Base-by-base conservation (phyloP, 2,888 invertebrate species). In the Marronus borbonicus region DNA sequence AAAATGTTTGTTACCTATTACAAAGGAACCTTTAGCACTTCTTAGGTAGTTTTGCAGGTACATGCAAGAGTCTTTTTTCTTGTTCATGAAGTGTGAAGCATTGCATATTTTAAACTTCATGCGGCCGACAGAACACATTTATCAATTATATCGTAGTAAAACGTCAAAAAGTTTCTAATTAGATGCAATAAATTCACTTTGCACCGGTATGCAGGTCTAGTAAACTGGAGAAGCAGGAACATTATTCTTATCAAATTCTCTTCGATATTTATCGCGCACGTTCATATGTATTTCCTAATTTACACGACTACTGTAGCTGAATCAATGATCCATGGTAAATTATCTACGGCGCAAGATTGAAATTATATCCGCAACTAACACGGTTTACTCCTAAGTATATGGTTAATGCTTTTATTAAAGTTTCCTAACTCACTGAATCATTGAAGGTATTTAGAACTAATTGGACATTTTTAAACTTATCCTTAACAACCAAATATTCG, bases 301-400 rank as follows among this genome's bases (percentile, higher is more conserved):
- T 70, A 58, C 55, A 36, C 70, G 58, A 70, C 70, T 70, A 70
- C 70, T 70, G 70, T 55, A 70, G 20, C 55, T 70, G 55, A 70
- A 70, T 70, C 70, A 70, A 70, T 70, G 70, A 70, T 70, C 55
- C 70, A 55, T 70, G 70, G 70, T 70, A 70, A 70, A 70, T 70
- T 58, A 70, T 70, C 55, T 58, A 17, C 39, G 8, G 58, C 20
- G 70, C 58, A 70, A 70, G 70, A 70, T 70, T 70, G 31, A 58
- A 70, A 70, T 58, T 70, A 39, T 39, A 39, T 36, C 55, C 39
- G 36, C 58, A 70, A 70, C 17, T 55, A 70, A 39, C 8, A 39
- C 31, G 52, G 36, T 70, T 70, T 58, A 39, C 31, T 39, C 10
- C n/a, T 70, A 70, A 12, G 20, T 66, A 58, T 58, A 58, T 58